Conservation (phyloP, 2,113 vertebrate species). For the Percina caprodes region DNA sequence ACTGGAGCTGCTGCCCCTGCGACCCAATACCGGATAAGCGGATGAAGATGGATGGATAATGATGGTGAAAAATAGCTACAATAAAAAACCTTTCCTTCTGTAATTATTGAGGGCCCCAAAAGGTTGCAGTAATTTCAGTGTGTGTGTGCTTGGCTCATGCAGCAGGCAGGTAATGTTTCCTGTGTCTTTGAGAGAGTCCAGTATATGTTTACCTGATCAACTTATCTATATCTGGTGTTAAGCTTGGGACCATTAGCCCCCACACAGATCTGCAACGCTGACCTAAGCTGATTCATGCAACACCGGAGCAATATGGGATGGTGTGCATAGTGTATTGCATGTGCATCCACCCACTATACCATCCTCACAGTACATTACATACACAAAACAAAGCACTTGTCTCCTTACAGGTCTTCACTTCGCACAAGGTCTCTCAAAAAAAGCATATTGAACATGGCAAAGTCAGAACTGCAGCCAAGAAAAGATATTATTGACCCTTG, state of each 20-base stretch:
- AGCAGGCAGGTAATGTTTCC: neutral
- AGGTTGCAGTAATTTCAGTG: neutral
- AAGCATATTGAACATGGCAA: slow-evolving; percentile 29
- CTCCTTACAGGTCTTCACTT: slow-evolving; percentile 53
- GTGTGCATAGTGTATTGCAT: neutral
- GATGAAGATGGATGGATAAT: too few species aligned
- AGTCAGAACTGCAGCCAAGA: neutral
- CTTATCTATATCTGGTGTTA: slow-evolving; percentile 9
- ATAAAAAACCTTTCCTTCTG: neutral
- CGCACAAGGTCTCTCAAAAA: slow-evolving; percentile 24
- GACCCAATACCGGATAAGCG: too few species aligned
- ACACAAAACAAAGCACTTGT: slow-evolving; percentile 26
- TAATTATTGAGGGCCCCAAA: slow-evolving; percentile 17
- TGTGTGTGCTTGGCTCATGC: neutral
- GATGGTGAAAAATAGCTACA: slow-evolving; percentile 10
- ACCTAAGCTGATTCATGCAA: slow-evolving; percentile 33
- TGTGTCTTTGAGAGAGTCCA: neutral
- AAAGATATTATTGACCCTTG: neutral
- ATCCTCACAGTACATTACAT: neutral
- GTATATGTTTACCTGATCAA: slow-evolving; percentile 3
- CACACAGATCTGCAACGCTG: slow-evolving; percentile 6
- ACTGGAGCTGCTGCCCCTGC: too few species aligned
- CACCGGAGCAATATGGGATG: slow-evolving; percentile 3
- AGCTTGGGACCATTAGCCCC: slow-evolving; percentile 15
- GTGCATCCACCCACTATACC: neutral